phyloP scores from a whole-genome alignment of 2,797 vertebrate species.

The Brachyalestes nurse region DNA sequence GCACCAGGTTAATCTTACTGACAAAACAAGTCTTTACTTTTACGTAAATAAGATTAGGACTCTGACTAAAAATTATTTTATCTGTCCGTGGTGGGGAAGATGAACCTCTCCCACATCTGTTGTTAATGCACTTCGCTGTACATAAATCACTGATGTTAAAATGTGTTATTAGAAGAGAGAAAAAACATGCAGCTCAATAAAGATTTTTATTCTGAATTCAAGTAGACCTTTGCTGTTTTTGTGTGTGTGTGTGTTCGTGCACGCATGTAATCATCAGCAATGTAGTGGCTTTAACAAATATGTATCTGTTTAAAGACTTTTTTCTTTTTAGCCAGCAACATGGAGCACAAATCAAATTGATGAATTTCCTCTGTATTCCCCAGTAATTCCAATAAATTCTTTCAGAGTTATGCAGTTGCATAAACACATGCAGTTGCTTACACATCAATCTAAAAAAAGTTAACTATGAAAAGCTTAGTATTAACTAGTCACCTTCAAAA shows the following conservation, averaged over 20 bases:
- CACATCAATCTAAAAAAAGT: neutral
- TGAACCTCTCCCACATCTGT: neutral
- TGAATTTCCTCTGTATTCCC: neutral
- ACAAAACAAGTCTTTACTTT: constrained; percentile 3
- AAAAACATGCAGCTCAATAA: constrained; percentile 27
- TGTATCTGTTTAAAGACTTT: neutral
- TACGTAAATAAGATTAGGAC: constrained; percentile 2
- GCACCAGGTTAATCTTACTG: constrained; percentile 7
- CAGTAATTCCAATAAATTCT: neutral
- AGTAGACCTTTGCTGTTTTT: neutral
- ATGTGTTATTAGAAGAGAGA: neutral
- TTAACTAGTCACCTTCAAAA: neutral
- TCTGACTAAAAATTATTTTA: neutral
- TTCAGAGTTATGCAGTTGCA: neutral
- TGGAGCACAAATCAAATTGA: neutral
- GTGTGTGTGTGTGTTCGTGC: neutral
- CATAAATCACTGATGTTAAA: constrained; percentile 1
- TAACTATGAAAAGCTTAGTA: neutral
- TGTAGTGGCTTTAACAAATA: neutral
- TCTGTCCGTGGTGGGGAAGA: neutral
- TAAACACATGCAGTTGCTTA: neutral
- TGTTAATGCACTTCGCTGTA: neutral
- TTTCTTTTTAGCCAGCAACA: neutral
- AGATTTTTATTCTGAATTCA: constrained; percentile 20
- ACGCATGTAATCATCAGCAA: neutral